These are phyloP conservation scores for Atta cephalotes DNA, from an alignment of 1,140 invertebrate genomes.

Conservation along the genomic window DNA sequence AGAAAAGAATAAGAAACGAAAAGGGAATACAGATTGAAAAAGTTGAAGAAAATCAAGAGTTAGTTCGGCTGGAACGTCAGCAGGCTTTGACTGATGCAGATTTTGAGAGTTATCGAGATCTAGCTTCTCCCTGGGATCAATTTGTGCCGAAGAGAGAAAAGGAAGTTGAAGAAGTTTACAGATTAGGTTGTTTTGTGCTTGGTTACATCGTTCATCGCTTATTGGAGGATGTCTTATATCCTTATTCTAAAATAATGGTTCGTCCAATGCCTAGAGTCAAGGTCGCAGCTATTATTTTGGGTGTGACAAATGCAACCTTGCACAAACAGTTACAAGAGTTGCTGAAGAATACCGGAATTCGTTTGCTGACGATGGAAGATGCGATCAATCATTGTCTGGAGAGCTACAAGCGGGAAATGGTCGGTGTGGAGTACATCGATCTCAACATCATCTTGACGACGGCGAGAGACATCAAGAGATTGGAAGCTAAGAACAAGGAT, in stretches of 20 bases:
- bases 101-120: conserved; percentile 81
- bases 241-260: conserved; percentile 80
- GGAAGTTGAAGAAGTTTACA: conserved; percentile 80
- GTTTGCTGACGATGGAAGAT: conserved; percentile 86
- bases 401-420: conserved; percentile 86
- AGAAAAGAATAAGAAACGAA: background rate
- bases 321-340: conserved; percentile 84
- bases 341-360: conserved; percentile 84
- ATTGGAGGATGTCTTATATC: conserved; percentile 86
- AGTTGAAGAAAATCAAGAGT: background rate
- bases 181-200: conserved; percentile 84
- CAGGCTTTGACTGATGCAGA: conserved; percentile 78
- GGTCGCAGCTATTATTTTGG: conserved; percentile 85
- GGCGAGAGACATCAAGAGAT: conserved; percentile 2
- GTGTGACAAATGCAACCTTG: conserved; percentile 83
- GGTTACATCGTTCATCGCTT: conserved; percentile 87
- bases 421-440: conserved; percentile 85
- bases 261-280: conserved; percentile 83
- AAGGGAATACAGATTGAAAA: background rate
- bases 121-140: conserved; percentile 79
- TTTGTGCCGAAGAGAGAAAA: conserved; percentile 75
- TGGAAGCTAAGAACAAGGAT: background rate
- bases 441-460: conserved; percentile 63
- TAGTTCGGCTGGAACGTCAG: conserved; percentile 65
- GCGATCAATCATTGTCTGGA: conserved; percentile 87